Evolutionary conservation across 2,888 invertebrate species (phyloP).

Genomic region (Dolichopus griseipennis): DNA sequence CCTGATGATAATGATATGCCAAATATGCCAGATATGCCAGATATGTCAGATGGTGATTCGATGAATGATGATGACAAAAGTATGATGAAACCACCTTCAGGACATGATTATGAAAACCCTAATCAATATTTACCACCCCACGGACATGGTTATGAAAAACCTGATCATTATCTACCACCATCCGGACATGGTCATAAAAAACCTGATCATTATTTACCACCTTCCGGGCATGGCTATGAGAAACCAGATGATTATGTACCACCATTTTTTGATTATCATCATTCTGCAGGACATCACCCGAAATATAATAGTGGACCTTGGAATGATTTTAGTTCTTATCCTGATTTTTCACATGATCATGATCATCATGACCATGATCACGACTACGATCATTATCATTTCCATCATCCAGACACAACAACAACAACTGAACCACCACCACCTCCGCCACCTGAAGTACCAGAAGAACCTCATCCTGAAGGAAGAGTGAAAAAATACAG

Average conservation of each 20-base stretch:
- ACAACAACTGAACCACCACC: constrained; percentile 23
- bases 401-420: constrained; percentile 22
- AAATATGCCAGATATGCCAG: constrained; percentile 8
- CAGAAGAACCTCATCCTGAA: constrained; percentile 35
- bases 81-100: not conserved
- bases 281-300: constrained; percentile 28
- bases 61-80: constrained; percentile 16
- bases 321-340: not conserved
- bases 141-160: constrained; percentile 14
- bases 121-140: not conserved
- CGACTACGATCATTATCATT: constrained; percentile 25
- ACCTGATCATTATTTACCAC: constrained; percentile 2
- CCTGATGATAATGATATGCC: constrained; percentile 15
- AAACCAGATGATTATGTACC: constrained; percentile 10
- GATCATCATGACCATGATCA: constrained; percentile 26
- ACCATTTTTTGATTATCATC: constrained; percentile 19
- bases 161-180: constrained; percentile 7
- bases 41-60: not conserved
- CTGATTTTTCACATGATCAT: constrained; percentile 16
- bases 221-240: constrained; percentile 11
- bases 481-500: constrained; percentile 52
- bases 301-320: constrained; percentile 5
- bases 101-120: constrained; percentile 14
- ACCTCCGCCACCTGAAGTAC: constrained; percentile 32
- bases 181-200: constrained; percentile 13